Conservation (phyloP, 2,113 vertebrate genomes). For the Australoheros scitulus region DNA sequence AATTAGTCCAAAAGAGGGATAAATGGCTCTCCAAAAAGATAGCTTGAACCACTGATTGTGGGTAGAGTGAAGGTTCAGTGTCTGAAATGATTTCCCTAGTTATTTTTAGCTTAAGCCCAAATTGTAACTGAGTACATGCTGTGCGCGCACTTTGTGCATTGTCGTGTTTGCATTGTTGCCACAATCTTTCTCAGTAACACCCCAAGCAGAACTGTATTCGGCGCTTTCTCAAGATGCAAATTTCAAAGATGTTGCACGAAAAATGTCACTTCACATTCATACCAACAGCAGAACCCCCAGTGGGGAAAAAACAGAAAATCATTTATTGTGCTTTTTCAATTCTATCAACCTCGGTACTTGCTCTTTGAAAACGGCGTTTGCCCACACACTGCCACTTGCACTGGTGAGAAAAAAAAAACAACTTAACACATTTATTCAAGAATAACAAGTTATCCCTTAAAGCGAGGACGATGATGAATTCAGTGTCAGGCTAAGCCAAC, state of each 20-base stretch:
- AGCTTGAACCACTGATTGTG: background rate
- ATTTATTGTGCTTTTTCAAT: slow-evolving; percentile 29
- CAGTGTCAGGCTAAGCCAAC: slow-evolving; percentile 25
- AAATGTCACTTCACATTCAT: slow-evolving; percentile 11
- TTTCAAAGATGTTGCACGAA: slow-evolving; percentile 1
- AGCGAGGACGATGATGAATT: slow-evolving; percentile 53
- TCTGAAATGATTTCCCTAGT: background rate
- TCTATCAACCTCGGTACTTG: slow-evolving; percentile 39
- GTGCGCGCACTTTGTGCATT: background rate
- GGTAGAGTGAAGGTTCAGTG: background rate
- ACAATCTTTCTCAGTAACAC: slow-evolving; percentile 6
- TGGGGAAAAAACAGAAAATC: background rate
- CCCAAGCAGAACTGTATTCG: background rate
- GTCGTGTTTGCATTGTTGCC: slow-evolving; percentile 1
- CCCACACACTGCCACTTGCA: slow-evolving; percentile 59
- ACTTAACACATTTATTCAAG: slow-evolving; percentile 50
- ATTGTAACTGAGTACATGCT: background rate
- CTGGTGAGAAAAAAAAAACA: slow-evolving; percentile 12
- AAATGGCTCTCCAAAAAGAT: background rate
- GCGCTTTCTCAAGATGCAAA: background rate
- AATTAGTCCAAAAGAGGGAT: background rate
- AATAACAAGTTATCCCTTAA: slow-evolving; percentile 64
- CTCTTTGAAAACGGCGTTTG: slow-evolving; percentile 50
- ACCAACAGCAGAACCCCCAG: background rate
- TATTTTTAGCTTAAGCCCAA: background rate